Base-by-base conservation (phyloP, 2,113 vertebrate genomes). In the Eptatretus burgeri region DNA sequence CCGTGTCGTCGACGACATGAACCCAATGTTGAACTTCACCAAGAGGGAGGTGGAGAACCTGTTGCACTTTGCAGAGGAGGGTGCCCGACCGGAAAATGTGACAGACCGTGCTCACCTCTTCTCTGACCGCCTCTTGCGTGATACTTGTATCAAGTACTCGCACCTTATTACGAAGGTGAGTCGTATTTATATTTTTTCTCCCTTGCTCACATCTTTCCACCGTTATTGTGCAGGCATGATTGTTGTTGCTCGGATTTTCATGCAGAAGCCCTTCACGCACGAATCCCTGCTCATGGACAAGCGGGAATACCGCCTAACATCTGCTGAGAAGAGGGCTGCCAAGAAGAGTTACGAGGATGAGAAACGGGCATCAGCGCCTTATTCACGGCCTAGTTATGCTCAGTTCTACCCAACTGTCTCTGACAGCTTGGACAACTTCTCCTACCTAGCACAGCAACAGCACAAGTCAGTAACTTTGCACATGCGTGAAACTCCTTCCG, bases 341-440 rank as follows among this genome's bases (percentile, higher is more conserved):
- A 98, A 98, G 74, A 94, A 93, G 68, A 82, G 89, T 74, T 98
- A 98, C 1, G 89, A 98, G 74, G 91, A 98, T 66, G 91, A 98
- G 73, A 98, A 98, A 65, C 79, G 91, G 66, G 91, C 91, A 1
- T 93, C 83, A 2, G 82, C 94, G 65, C 89, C 91, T 7, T 94
- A 98, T 67, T 82, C 85, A 17, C 82, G 89, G 17, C 87, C 91
- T 0, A 94, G 87, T 0, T 96, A 98, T 8, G 87, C 88, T 5
- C 85, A 94, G 70, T 98, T 95, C 75, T 98, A 98, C 74, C 91
- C 91, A 19, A 79, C 76, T 71, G 85, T 77, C 51, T 86, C 89
- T 67, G 85, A 91, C 76, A 77, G 74, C 18, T 82, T 96, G 66
- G 75, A 80, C 1, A 93, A 79, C 76, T 84, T 94, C 70, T 82